Evolutionary conservation across 2,888 invertebrate species (phyloP), one percentile per base, ranked within the genome.

Genomic region (Aphodius granarius): DNA sequence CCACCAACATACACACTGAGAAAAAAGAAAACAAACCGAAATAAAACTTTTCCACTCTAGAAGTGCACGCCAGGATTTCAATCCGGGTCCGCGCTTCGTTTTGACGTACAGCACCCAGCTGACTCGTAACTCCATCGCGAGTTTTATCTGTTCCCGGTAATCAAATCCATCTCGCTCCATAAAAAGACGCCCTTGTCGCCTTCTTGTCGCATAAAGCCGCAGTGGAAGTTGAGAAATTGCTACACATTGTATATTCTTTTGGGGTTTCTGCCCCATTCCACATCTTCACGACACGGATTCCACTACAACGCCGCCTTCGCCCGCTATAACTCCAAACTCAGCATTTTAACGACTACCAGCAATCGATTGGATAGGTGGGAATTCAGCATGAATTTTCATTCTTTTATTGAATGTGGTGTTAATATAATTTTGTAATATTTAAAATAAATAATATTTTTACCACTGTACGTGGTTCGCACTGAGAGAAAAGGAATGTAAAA

Each of bases 61-160:
- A 68, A 19, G 21, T 68, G 68, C 68, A 22, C 68, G 6, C 21
- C 21, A 68, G 68, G 68, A 68, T 68, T 68, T 68, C 68, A 68
- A 68, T 68, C 68, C 68, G 20, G 68, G 43, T 16, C 68, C 19
- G 68, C 20, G 43, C 9, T 43, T 43, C 43, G 43, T 43, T 68
- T 20, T 68, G 68, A 68, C 68, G 21, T 68, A 68, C 68, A 22
- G 22, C 21, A 20, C 68, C 22, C 68, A 16, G 21, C 22, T 22
- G n/a, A 68, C 68, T 68, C 21, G 68, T 19, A 68, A 68, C 68
- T 68, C 43, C 43, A 43, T 43, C 22, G 18, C 22, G 68, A 68
- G 21, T 68, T 68, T 68, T 68, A 22, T 68, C 68, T 68, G 20
- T 16, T 68, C n/a, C 21, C 68, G 68, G 16, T 22, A 68, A 68